These are phyloP conservation scores for Xestoiulus laeticollis DNA, from an alignment of 2,888 invertebrate species.

Conservation along the genomic window DNA sequence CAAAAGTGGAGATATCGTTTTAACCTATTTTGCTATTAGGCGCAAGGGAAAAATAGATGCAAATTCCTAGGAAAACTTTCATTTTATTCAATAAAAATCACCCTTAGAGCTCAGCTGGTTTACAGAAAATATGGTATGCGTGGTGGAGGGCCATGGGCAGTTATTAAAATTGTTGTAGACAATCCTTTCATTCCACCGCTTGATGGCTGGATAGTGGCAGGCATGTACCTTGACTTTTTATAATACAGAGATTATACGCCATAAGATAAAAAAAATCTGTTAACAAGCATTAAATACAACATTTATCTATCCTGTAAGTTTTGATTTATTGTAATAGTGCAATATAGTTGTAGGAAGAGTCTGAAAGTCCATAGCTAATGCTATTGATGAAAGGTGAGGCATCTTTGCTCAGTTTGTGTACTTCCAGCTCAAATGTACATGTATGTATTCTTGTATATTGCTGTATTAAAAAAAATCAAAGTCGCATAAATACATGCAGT, in stretches of 20 bases:
- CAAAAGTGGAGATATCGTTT: neutral
- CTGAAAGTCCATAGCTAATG: too few relatives aligned
- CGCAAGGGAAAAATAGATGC: neutral
- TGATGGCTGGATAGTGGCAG: neutral
- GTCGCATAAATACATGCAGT: too few relatives aligned
- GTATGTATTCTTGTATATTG: too few relatives aligned
- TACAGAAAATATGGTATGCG: neutral
- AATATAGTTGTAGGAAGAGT: neutral
- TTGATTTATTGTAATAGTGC: neutral
- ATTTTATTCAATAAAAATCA: neutral
- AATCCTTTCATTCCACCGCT: neutral
- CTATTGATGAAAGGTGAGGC: too few relatives aligned
- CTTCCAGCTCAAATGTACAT: too few relatives aligned
- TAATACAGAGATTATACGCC: neutral
- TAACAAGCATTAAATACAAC: neutral
- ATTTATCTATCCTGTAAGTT: neutral
- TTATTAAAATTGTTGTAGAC: neutral
- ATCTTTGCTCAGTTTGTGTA: too few relatives aligned
- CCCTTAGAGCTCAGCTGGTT: neutral
- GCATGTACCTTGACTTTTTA: neutral
- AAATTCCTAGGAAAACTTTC: neutral
- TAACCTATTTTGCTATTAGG: neutral
- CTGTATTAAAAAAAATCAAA: too few relatives aligned
- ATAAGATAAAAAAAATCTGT: neutral
- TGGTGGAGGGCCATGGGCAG: neutral